A percentile compares a stretch with the other conserved stretches of the same genome.
These are phyloP conservation scores for Elegia similella DNA, from an alignment of 2,888 invertebrate species.

Conservation along the genomic window DNA sequence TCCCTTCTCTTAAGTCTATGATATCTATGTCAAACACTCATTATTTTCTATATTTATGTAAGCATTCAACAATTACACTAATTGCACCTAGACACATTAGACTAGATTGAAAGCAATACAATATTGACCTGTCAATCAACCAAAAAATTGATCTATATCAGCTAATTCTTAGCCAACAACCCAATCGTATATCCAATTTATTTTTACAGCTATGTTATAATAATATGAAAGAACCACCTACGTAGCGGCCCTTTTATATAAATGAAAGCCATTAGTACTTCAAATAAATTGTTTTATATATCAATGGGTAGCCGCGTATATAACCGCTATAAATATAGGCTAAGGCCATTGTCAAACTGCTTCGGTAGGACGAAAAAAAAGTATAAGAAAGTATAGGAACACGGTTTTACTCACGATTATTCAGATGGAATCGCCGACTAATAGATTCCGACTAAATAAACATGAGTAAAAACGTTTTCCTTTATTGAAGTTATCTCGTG, in stretches of 20 bases:
- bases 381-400: too few relatives aligned
- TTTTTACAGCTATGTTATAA: not conserved
- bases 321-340: not conserved
- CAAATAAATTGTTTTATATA: not conserved
- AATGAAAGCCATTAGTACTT: constrained; percentile 1
- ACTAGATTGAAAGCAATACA: not conserved
- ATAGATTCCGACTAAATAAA: too few relatives aligned
- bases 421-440: too few relatives aligned
- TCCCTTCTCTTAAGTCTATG: too few relatives aligned
- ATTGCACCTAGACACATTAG: not conserved
- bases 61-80: too few relatives aligned
- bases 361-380: not conserved
- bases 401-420: too few relatives aligned
- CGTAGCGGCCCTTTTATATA: not conserved
- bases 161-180: not conserved
- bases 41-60: too few relatives aligned
- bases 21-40: too few relatives aligned
- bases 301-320: not conserved
- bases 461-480: too few relatives aligned
- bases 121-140: not conserved
- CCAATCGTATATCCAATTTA: not conserved
- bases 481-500: too few relatives aligned
- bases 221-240: not conserved
- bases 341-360: not conserved
- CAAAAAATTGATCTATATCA: not conserved